These are phyloP conservation scores for Etheostoma cragini DNA, from an alignment of 2,113 vertebrate species.

Conservation along the genomic window DNA sequence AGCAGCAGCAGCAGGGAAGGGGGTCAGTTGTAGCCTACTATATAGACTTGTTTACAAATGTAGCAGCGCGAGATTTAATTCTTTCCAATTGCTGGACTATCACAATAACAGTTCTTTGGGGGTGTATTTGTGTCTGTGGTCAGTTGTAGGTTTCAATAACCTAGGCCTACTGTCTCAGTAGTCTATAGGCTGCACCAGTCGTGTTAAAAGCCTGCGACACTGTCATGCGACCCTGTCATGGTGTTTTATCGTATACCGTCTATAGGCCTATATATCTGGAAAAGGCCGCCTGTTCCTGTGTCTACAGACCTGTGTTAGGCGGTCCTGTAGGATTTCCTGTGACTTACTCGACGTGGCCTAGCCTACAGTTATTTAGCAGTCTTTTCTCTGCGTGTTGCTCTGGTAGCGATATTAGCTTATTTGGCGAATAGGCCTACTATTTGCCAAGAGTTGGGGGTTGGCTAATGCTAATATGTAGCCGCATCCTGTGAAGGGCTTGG, in stretches of 20 bases:
- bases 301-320: background rate
- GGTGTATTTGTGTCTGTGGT: background rate
- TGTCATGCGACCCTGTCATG: background rate
- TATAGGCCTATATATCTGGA: background rate
- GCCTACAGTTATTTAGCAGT: background rate
- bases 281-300: too few relatives aligned
- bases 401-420: background rate
- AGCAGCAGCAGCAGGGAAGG: constrained; percentile 38
- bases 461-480: background rate
- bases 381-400: background rate
- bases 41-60: constrained; percentile 60
- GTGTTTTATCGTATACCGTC: background rate
- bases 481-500: background rate
- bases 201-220: background rate
- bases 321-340: background rate
- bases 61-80: background rate
- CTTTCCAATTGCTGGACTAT: background rate
- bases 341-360: background rate
- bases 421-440: background rate
- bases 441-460: background rate
- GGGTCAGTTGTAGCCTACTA: constrained; percentile 52
- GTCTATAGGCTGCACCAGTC: background rate
- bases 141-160: background rate
- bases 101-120: background rate
- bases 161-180: background rate